phyloP scores from a whole-genome alignment of 2,797 vertebrate species.

The Gadopsis marmoratus region DNA sequence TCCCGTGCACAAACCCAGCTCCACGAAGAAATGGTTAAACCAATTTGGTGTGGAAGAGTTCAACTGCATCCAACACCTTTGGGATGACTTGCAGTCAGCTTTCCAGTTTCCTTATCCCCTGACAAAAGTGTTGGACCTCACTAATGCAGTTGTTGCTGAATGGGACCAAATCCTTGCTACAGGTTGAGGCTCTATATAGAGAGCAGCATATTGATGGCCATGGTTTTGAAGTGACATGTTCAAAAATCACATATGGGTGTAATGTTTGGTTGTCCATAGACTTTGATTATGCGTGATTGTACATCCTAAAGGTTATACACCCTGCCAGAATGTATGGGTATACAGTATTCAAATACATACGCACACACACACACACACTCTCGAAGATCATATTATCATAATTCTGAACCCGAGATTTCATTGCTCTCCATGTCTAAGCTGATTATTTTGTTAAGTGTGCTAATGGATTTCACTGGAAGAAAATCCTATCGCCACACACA shows the following conservation, averaged over 20 bases:
- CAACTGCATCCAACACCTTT: too few species aligned
- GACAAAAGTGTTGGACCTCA: too few species aligned
- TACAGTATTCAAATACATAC: background rate
- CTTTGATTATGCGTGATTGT: background rate
- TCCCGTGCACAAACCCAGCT: background rate
- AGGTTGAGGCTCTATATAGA: background rate
- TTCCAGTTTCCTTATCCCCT: too few species aligned
- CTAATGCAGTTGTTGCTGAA: too few species aligned
- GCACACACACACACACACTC: too few species aligned
- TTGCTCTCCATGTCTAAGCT: slow-evolving; percentile 28
- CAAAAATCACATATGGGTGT: background rate
- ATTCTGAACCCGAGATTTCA: slow-evolving; percentile 18
- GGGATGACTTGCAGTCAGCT: too few species aligned
- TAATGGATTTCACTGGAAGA: slow-evolving; percentile 55
- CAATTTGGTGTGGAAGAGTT: background rate
- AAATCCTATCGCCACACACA: slow-evolving; percentile 43
- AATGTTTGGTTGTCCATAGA: background rate
- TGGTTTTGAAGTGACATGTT: background rate
- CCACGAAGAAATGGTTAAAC: background rate
- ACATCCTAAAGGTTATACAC: slow-evolving; percentile 5
- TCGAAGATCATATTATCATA: slow-evolving; percentile 8
- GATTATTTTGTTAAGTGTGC: slow-evolving; percentile 46
- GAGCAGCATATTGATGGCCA: background rate
- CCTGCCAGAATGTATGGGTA: background rate
- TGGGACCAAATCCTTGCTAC: background rate